These are phyloP conservation scores for Platichthys flesus DNA, from an alignment of 2,113 vertebrate species.

Conservation along the genomic window DNA sequence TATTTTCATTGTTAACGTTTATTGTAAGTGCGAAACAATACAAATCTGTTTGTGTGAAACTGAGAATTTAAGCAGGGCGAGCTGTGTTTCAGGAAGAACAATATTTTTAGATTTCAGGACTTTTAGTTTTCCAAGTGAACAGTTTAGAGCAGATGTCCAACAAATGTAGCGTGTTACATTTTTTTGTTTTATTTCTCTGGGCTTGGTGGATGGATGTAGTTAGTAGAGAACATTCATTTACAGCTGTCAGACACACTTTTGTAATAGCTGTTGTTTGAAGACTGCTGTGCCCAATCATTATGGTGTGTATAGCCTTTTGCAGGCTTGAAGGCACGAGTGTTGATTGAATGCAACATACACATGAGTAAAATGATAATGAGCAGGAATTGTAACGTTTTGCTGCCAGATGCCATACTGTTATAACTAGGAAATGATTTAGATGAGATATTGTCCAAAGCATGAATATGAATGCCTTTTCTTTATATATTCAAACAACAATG, in stretches of 20 bases:
- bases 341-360: neutral
- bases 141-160: constrained; percentile 16
- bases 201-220: neutral
- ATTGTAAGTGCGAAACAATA: constrained; percentile 4
- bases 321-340: neutral
- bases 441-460: no score
- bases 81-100: neutral
- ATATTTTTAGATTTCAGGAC: neutral
- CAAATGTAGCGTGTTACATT: neutral
- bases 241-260: constrained; percentile 7
- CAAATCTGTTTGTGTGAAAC: neutral
- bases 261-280: constrained; percentile 15
- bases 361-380: neutral
- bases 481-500: no score
- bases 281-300: neutral
- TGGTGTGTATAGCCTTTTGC: neutral
- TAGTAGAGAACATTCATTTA: constrained; percentile 5
- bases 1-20: neutral
- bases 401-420: no score
- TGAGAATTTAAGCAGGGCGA: constrained; percentile 16
- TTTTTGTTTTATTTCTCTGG: neutral
- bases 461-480: no score
- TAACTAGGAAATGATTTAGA: no score
- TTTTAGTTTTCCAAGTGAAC: constrained; percentile 3
- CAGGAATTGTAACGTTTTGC: no score